These are phyloP conservation scores for Bombylius major DNA, from an alignment of 2,888 invertebrate genomes.

Conservation along the genomic window DNA sequence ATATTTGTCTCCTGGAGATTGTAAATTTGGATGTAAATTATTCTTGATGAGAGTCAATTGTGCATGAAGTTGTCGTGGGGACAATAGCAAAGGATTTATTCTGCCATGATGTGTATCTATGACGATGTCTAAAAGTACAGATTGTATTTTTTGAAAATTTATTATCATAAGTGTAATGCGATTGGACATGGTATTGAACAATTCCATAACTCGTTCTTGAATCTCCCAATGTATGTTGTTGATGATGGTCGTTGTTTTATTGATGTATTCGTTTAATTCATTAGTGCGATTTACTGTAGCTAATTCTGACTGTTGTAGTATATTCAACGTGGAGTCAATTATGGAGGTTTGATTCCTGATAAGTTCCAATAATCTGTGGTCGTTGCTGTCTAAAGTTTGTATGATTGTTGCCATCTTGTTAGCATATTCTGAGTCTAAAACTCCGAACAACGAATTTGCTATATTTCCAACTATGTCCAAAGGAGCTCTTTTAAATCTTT, in stretches of 20 bases:
- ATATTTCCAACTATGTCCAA: neutral
- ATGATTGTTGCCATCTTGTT: neutral
- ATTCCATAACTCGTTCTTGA: neutral
- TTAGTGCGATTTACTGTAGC: too few relatives aligned
- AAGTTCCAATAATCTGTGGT: neutral
- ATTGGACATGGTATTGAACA: neutral
- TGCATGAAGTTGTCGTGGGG: neutral
- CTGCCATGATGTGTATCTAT: neutral
- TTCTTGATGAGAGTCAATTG: too few relatives aligned
- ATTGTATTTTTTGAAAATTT: neutral
- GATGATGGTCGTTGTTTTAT: too few relatives aligned
- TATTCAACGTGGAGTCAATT: constrained; percentile 1
- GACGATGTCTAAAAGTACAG: neutral
- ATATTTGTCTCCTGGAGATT: too few relatives aligned
- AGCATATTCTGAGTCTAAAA: constrained; percentile 1
- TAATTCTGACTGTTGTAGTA: too few relatives aligned
- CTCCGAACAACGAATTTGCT: neutral
- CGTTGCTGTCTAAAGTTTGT: neutral
- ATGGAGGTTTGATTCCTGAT: constrained; percentile 1
- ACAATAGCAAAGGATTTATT: neutral
- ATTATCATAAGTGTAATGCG: neutral
- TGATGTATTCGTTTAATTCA: too few relatives aligned
- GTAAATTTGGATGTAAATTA: too few relatives aligned
- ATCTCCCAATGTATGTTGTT: too few relatives aligned
- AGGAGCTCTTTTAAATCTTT: too few relatives aligned